phyloP scores from a whole-genome alignment of 2,888 invertebrate species.

The Tachystola acroxantha region DNA sequence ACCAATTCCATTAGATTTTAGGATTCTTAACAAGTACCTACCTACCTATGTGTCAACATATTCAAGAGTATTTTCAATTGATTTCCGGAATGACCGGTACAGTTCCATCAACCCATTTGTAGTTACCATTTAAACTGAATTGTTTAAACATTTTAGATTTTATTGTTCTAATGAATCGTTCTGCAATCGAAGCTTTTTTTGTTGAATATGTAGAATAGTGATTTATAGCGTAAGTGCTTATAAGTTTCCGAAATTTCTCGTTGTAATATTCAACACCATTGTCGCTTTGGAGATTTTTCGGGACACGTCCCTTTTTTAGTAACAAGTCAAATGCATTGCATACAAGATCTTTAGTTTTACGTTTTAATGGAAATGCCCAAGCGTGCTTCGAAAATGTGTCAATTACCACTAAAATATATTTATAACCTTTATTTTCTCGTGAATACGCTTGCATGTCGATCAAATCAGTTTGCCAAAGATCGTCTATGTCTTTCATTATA shows the following conservation, averaged over 20 bases:
- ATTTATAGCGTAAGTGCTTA: slow-evolving; percentile 7
- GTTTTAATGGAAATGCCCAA: slow-evolving; percentile 11
- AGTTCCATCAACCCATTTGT: slow-evolving; percentile 11
- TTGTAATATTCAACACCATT: slow-evolving; percentile 11
- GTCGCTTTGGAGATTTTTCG: slow-evolving; percentile 15
- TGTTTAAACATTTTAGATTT: slow-evolving; percentile 12
- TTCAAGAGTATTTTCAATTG: too few species aligned
- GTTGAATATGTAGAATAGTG: slow-evolving; percentile 13
- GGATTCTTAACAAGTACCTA: too few species aligned
- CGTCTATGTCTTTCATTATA: slow-evolving; percentile 39
- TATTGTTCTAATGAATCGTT: slow-evolving; percentile 15
- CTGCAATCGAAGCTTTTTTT: slow-evolving; percentile 16
- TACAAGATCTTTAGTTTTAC: slow-evolving; percentile 8
- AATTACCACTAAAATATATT: slow-evolving; percentile 12
- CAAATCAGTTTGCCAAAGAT: slow-evolving; percentile 57
- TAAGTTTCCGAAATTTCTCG: neutral
- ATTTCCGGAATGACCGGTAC: too few species aligned
- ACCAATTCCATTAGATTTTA: too few species aligned
- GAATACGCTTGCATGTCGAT: slow-evolving; percentile 22
- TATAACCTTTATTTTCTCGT: slow-evolving; percentile 11
- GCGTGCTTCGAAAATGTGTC: slow-evolving; percentile 15
- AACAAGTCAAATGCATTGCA: neutral
- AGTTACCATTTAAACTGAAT: slow-evolving; percentile 10
- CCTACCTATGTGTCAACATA: too few species aligned
- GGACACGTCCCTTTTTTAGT: neutral